These are phyloP conservation scores for Drosophila athabasca DNA, from an alignment of 1,140 invertebrate species.

Conservation along the genomic window DNA sequence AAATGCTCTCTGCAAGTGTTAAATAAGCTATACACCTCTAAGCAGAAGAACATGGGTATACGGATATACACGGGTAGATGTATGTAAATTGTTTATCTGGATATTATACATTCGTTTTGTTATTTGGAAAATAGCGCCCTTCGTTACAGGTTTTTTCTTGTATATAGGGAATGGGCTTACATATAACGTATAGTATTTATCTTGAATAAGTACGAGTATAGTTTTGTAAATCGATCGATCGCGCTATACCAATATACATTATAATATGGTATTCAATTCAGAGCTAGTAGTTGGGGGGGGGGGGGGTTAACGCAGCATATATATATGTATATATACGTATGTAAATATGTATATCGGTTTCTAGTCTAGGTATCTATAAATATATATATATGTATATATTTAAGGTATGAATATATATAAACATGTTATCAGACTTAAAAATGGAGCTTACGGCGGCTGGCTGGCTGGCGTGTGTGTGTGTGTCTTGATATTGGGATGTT, in stretches of 20 bases:
- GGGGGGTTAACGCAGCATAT: constrained; percentile 27
- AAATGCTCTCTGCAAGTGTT: constrained; percentile 5
- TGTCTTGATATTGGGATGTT: constrained; percentile 45
- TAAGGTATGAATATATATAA: constrained; percentile 53
- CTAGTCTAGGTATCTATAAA: constrained; percentile 19
- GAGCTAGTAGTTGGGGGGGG: constrained; percentile 24
- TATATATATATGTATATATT: constrained; percentile 29
- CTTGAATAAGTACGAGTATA: constrained; percentile 17
- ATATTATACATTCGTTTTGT: no score
- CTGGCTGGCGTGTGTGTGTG: constrained; percentile 11
- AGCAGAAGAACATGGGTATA: no score
- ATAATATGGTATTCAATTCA: constrained; percentile 27
- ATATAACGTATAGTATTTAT: constrained; percentile 25
- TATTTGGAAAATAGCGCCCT: constrained; percentile 32
- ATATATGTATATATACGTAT: constrained; percentile 41
- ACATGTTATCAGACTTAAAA: constrained; percentile 72
- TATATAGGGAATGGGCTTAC: constrained; percentile 1
- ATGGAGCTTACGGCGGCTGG: constrained; percentile 59
- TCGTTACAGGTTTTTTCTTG: constrained; percentile 11
- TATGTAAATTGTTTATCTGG: no score
- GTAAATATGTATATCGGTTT: constrained; percentile 4
- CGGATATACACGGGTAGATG: no score
- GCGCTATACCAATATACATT: constrained; percentile 1
- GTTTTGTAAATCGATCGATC: constrained; percentile 47
- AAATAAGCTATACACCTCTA: no score